A percentile compares a stretch with the other conserved stretches of the same genome.
Conservation (phyloP, 23 tunicate genomes). For the Styela plicata region DNA sequence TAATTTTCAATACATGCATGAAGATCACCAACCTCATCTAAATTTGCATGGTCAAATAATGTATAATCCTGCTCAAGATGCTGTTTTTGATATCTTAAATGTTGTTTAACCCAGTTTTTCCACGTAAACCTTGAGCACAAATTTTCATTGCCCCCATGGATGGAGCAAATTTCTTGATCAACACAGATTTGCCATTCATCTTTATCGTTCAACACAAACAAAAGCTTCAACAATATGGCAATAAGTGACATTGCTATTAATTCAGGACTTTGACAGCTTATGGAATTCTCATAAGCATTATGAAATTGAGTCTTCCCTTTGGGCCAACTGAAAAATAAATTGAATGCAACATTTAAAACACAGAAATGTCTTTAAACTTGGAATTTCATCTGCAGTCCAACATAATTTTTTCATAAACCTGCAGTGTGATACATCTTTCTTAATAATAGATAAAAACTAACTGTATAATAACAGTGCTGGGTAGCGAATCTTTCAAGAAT, state of each 20-base stretch:
- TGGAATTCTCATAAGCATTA: background rate
- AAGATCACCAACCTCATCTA: background rate
- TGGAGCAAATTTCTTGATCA: constrained; percentile 1
- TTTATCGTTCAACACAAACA: constrained; percentile 53
- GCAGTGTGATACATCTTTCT: no score
- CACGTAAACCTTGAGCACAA: constrained; percentile 1
- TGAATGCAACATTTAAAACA: background rate
- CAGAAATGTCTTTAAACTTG: no score
- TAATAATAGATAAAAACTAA: no score
- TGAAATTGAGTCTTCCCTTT: background rate
- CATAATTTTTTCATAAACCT: no score
- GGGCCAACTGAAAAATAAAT: background rate
- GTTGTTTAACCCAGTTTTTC: constrained; percentile 17
- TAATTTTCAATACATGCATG: constrained; percentile 27
- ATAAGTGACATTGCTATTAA: constrained; percentile 35
- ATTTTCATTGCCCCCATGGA: background rate
- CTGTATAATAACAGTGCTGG: no score
- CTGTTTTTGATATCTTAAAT: background rate
- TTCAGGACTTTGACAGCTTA: constrained; percentile 28
- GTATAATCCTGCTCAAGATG: background rate
- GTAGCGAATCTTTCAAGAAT: no score
- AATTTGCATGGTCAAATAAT: background rate
- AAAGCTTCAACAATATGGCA: constrained; percentile 39
- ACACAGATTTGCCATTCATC: constrained; percentile 42
- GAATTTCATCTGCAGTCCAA: no score